Conservation (phyloP, 2,888 invertebrate species). For the Ganaspis brasiliensis region DNA sequence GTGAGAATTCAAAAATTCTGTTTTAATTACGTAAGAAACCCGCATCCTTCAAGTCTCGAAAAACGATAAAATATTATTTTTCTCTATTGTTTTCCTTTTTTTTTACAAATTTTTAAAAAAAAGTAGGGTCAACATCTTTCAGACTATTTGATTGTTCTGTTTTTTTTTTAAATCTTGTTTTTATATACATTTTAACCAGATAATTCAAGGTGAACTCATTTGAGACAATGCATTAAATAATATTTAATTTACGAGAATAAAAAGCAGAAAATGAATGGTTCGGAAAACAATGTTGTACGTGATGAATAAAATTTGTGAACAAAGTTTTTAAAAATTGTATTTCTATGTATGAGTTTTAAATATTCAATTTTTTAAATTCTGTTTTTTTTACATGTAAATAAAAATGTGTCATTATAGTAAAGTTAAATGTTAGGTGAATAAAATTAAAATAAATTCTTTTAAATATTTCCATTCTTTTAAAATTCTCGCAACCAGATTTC, state of each 20-base stretch:
- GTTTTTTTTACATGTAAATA: no score
- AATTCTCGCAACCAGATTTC: not conserved
- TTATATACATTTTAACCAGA: not conserved
- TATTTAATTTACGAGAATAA: not conserved
- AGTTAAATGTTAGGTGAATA: no score
- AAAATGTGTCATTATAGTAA: no score
- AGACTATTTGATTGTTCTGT: not conserved
- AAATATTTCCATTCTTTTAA: no score
- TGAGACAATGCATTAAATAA: not conserved
- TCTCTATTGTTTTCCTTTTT: constrained; percentile 2
- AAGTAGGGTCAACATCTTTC: constrained; percentile 18
- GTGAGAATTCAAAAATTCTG: constrained; percentile 7
- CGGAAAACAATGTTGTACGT: no score
- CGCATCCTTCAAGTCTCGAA: not conserved
- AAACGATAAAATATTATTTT: not conserved
- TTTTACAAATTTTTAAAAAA: not conserved
- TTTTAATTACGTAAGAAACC: not conserved
- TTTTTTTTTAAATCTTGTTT: constrained; percentile 4
- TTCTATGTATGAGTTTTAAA: no score
- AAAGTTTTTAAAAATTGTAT: no score
- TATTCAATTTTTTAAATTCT: no score
- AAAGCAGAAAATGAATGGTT: no score
- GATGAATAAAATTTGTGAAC: no score
- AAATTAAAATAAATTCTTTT: no score
- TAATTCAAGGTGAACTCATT: not conserved